These are phyloP conservation scores for Agraylea sexmaculata DNA, from an alignment of 1,140 invertebrate species.

Conservation along the genomic window DNA sequence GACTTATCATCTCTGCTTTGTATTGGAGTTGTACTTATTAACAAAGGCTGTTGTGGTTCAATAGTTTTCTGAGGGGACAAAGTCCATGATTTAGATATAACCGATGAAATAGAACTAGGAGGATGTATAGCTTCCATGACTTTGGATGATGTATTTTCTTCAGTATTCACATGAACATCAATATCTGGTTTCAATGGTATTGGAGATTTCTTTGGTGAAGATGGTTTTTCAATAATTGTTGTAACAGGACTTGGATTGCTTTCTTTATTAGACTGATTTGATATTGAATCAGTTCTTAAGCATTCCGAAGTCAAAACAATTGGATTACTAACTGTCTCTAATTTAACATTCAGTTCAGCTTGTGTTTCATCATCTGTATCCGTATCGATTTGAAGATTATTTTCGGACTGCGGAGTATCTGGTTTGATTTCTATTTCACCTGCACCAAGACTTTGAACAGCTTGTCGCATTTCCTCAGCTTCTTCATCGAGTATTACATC, in stretches of 20 bases:
- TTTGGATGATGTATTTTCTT: conserved; percentile 9
- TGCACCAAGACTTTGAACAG: conserved; percentile 60
- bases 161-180: conserved; percentile 5
- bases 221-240: conserved; percentile 17
- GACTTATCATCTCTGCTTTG: conserved; percentile 29
- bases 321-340: conserved; percentile 24
- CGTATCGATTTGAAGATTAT: conserved; percentile 75
- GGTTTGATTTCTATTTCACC: conserved; percentile 67
- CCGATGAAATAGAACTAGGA: conserved; percentile 40
- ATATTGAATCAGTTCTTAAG: conserved; percentile 23
- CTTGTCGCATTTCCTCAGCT: conserved; percentile 66
- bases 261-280: conserved; percentile 4
- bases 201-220: conserved; percentile 26
- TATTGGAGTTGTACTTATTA: conserved; percentile 26
- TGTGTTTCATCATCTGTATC: conserved; percentile 59
- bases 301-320: conserved; percentile 31
- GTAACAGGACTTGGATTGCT: conserved; percentile 22
- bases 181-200: conserved; percentile 18
- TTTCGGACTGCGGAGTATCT: conserved; percentile 72
- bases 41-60: conserved; percentile 26
- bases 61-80: conserved; percentile 31
- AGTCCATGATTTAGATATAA: conserved; percentile 41
- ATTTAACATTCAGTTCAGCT: conserved; percentile 31
- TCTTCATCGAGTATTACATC: conserved; percentile 51
- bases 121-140: conserved; percentile 37